Evolutionary conservation across 2,113 vertebrate species (phyloP).

Genomic region (Myiozetetes cayanensis): DNA sequence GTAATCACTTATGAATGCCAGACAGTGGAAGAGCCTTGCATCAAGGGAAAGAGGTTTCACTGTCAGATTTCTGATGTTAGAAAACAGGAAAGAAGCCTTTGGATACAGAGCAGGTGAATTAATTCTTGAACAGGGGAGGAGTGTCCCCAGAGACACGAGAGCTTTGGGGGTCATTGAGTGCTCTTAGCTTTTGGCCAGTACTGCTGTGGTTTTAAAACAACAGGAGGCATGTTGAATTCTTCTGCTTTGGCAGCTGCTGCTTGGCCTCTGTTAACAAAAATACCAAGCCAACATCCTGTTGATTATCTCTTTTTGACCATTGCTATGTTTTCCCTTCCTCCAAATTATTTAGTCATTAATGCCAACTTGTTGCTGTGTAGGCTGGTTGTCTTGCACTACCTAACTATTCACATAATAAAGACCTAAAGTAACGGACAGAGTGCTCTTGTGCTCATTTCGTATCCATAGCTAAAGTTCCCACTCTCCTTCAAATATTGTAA

Average conservation of each 20-base stretch:
- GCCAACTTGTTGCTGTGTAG: neutral
- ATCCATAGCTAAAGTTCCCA: neutral
- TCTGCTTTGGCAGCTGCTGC: neutral
- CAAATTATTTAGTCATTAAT: neutral
- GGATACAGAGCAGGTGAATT: neutral
- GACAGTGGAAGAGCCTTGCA: neutral
- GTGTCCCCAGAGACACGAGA: neutral
- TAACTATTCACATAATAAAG: accelerated
- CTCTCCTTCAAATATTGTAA: neutral
- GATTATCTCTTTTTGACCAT: neutral
- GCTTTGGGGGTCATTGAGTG: neutral
- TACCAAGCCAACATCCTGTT: neutral
- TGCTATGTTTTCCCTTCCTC: neutral
- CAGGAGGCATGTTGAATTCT: neutral
- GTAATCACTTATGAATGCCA: neutral
- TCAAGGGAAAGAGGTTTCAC: neutral
- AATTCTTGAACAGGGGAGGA: neutral
- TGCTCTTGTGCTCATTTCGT: neutral
- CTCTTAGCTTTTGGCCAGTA: neutral
- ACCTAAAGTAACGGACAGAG: neutral
- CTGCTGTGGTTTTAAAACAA: neutral
- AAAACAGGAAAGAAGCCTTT: neutral
- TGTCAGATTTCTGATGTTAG: neutral
- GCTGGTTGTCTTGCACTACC: neutral
- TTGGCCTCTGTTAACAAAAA: accelerated